phyloP scores from a whole-genome alignment of 1,140 invertebrate species.

The Cydia strobilella region DNA sequence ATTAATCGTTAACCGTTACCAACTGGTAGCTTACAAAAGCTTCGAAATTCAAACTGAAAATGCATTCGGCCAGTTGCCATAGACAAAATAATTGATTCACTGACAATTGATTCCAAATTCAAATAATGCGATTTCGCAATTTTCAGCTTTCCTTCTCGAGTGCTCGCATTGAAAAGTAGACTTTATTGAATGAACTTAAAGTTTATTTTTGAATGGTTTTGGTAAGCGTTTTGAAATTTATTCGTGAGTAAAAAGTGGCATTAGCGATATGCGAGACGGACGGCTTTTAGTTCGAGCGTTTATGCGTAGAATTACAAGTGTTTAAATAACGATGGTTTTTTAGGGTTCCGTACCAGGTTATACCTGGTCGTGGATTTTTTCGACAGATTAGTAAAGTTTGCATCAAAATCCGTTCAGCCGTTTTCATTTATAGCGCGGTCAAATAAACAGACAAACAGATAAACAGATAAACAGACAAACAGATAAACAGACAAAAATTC shows the following conservation, averaged over 20 bases:
- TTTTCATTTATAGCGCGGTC: too few relatives aligned
- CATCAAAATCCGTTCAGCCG: too few relatives aligned
- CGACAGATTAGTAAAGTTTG: too few relatives aligned
- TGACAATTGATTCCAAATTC: constrained; percentile 24
- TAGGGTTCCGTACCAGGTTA: too few relatives aligned
- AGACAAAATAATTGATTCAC: constrained; percentile 29
- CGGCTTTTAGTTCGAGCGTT: not conserved
- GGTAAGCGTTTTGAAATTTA: not conserved
- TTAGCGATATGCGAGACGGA: not conserved
- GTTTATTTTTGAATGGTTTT: not conserved
- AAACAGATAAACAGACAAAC: too few relatives aligned
- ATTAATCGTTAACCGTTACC: not conserved
- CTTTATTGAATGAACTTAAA: not conserved
- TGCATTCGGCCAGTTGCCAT: not conserved
- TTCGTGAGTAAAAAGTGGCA: not conserved
- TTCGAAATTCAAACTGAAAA: constrained; percentile 1
- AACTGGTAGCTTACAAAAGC: not conserved
- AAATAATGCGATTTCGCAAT: not conserved
- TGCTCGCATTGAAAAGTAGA: not conserved
- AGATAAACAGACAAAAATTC: too few relatives aligned
- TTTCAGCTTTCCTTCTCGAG: not conserved
- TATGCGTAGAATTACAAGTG: not conserved
- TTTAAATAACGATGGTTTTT: not conserved
- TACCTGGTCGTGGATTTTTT: too few relatives aligned
- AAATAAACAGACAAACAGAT: too few relatives aligned